Conservation (phyloP, 2,797 vertebrate species). For the Poeciliopsis turneri region DNA sequence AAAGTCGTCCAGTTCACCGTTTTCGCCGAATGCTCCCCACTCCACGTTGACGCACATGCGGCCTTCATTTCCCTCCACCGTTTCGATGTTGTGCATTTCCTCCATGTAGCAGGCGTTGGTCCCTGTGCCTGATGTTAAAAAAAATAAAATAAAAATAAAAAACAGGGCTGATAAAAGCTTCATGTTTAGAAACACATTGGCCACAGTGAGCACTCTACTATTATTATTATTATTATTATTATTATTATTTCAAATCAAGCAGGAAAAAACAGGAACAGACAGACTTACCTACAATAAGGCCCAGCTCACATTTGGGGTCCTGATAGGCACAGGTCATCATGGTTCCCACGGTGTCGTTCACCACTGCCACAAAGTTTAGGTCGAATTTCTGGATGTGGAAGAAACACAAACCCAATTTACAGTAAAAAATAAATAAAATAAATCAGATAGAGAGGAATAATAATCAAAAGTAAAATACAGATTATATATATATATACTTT, state of each 20-base stretch:
- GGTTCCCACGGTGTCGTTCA: constrained; percentile 97
- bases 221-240: no score
- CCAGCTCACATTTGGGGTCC: constrained; percentile 92
- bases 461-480: not conserved
- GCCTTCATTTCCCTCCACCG: constrained; percentile 89
- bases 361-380: constrained; percentile 92
- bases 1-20: constrained; percentile 88
- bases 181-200: not conserved
- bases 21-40: constrained; percentile 95
- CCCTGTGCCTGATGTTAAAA: constrained; percentile 84
- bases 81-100: constrained; percentile 92
- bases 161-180: not conserved
- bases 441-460: not conserved
- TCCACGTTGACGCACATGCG: constrained; percentile 97
- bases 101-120: constrained; percentile 98
- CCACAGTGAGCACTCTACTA: not conserved
- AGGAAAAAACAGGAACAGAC: not conserved
- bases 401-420: not conserved
- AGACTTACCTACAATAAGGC: constrained; percentile 92
- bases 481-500: no score
- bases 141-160: not conserved
- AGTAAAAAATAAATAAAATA: not conserved
- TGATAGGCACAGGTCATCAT: constrained; percentile 98
- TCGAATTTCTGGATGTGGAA: constrained; percentile 87
- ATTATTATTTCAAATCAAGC: not conserved